These are phyloP conservation scores for Diplodus sargus DNA, from an alignment of 2,797 vertebrate genomes.

Conservation along the genomic window DNA sequence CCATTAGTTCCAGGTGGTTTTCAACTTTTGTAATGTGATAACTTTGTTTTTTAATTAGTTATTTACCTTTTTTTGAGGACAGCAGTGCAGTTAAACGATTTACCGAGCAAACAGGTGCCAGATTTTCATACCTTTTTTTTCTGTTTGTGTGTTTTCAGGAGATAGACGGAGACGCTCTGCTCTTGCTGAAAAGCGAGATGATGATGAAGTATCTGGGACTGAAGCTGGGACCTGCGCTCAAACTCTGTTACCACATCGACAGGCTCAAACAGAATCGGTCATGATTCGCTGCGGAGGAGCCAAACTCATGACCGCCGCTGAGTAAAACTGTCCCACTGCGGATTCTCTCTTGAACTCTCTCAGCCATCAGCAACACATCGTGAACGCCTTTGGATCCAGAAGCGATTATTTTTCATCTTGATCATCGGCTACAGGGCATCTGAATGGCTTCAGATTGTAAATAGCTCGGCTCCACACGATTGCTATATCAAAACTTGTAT, in stretches of 20 bases:
- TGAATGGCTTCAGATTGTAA: slow-evolving; percentile 57
- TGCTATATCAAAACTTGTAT: slow-evolving; percentile 43
- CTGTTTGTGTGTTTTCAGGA: slow-evolving; percentile 84
- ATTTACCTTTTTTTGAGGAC: no score
- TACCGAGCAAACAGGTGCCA: neutral
- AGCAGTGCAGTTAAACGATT: neutral
- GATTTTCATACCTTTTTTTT: neutral
- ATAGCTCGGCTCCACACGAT: slow-evolving; percentile 50
- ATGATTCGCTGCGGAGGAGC: slow-evolving; percentile 74
- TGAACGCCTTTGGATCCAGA: slow-evolving; percentile 24
- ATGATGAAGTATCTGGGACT: slow-evolving; percentile 98
- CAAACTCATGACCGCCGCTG: slow-evolving; percentile 5
- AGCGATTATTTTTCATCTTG: slow-evolving; percentile 25
- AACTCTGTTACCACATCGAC: slow-evolving; percentile 97
- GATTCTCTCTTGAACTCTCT: slow-evolving; percentile 17
- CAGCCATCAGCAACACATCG: slow-evolving; percentile 52
- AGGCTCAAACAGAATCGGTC: slow-evolving; percentile 93
- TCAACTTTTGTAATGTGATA: neutral
- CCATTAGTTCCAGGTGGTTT: neutral
- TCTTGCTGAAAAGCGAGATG: slow-evolving; percentile 96
- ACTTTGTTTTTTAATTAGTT: neutral
- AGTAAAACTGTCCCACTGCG: slow-evolving; percentile 16
- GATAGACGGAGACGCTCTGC: slow-evolving; percentile 94
- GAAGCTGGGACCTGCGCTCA: slow-evolving; percentile 95
- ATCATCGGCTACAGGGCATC: slow-evolving; percentile 31